A percentile compares a stretch with the other conserved stretches of the same genome.
Conservation (phyloP, 2,797 vertebrate genomes). For the Onychomys leucogaster region DNA sequence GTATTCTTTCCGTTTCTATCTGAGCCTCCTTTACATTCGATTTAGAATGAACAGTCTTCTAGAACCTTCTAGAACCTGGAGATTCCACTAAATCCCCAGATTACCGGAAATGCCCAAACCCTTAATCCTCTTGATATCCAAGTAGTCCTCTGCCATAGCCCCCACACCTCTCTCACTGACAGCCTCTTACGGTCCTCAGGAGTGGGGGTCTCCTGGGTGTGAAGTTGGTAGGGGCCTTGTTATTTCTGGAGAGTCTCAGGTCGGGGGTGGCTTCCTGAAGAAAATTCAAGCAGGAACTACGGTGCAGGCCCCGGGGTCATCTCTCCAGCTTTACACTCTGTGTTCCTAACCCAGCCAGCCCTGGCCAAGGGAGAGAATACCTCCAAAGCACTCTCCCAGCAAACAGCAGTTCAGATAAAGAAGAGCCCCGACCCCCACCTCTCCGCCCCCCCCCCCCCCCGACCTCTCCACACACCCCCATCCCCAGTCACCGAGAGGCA, state of each 20-base stretch:
- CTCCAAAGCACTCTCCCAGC: not conserved
- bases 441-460: too few species aligned
- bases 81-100: not conserved
- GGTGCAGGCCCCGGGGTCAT: not conserved
- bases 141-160: not conserved
- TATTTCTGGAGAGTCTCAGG: not conserved
- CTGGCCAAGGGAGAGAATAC: not conserved
- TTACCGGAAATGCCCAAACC: not conserved
- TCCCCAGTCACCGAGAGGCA: not conserved
- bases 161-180: not conserved
- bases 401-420: not conserved
- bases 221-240: not conserved
- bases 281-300: not conserved
- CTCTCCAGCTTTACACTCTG: not conserved
- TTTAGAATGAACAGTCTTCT: not conserved
- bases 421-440: not conserved
- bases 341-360: not conserved
- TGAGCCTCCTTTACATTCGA: too few species aligned
- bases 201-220: not conserved
- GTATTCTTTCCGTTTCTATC: not conserved
- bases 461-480: not conserved
- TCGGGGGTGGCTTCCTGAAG: not conserved
- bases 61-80: not conserved
- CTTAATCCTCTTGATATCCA: not conserved
- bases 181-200: not conserved